Evolutionary conservation across 2,888 invertebrate species (phyloP).

Genomic region (Eretmocerus hayati): DNA sequence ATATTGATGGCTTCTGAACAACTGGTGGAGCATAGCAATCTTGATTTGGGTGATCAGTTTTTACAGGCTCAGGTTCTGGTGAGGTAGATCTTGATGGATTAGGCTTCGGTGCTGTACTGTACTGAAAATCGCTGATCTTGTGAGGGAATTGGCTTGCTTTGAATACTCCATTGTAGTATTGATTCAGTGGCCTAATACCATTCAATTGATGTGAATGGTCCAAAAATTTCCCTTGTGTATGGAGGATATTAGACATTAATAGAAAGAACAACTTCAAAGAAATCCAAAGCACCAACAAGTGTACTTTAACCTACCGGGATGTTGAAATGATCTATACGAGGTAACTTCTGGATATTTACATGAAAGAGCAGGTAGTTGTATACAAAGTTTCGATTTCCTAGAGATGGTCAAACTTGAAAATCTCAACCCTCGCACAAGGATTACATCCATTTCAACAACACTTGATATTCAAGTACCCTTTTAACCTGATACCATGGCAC

Average conservation of each 20-base stretch:
- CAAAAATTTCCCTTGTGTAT: no score
- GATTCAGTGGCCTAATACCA: background rate
- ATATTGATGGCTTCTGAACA: conserved; percentile 54
- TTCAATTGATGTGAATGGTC: background rate
- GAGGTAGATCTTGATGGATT: no score
- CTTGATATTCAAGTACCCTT: no score
- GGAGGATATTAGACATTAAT: no score
- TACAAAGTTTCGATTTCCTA: conserved; percentile 3
- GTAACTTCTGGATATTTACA: background rate
- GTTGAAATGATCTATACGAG: background rate
- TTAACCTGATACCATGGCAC: no score
- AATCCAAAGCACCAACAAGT: no score
- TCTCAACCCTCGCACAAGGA: conserved; percentile 16
- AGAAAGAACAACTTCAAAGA: no score
- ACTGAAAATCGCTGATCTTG: background rate
- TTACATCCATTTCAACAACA: conserved; percentile 13
- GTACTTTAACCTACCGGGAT: no score
- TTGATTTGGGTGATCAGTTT: no score
- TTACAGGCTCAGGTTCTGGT: background rate
- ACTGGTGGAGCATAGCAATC: conserved; percentile 12
- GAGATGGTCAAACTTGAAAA: conserved; percentile 12
- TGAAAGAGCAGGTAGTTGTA: conserved; percentile 5
- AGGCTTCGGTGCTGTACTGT: no score
- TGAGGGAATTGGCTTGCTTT: background rate
- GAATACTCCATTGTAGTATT: background rate